Evolutionary conservation across 2,888 invertebrate genomes (phyloP), one percentile per base, ranked within the genome.

Genomic region (Teleiodes luculella): DNA sequence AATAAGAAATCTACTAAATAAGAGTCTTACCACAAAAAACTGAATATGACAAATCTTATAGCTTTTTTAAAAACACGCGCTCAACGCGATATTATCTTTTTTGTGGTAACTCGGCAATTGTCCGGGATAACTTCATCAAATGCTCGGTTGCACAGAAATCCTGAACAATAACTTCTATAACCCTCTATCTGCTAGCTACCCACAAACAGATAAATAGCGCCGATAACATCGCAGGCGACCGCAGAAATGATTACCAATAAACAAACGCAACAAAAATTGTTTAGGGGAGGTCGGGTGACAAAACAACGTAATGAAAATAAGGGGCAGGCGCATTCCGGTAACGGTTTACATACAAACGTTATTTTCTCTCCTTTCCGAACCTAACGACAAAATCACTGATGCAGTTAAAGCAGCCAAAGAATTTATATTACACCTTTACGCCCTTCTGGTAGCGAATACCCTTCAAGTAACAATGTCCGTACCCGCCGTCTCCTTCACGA

Each of bases 271-370:
- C 50, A 53, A 60, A 74, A 69, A 71, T 72, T 70, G 66, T 75
- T 72, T 70, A 70, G 78, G 84, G 82, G 75, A 72, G 68, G 63
- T 66, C 55, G 61, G 65, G 64, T 64, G 73, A 71, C 70, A 75
- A 72, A 77, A 77, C 65, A 59, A 71, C 68, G 73, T 78, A 78
- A 83, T 83, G 81, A 82, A 80, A 83, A 49, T 20, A 49, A 49
- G 49, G 49, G 49, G 46, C 13, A 31, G 20, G 31, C 31, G 16
- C 20, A 46, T 46, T 31, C 31, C 6, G 11, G 46, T 46, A 46
- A 16, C 31, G 30, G 16, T 16, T 31, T 13, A 3, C 7, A 37
- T n/a, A 33, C 11, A 5, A 33, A 33, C 43, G 8, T 24, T 24
- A 41, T 41, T 16, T 35, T 35, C 3, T 35, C 10, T 35, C 3